Conservation (phyloP, 2,888 invertebrate species). For the Seira ritae region DNA sequence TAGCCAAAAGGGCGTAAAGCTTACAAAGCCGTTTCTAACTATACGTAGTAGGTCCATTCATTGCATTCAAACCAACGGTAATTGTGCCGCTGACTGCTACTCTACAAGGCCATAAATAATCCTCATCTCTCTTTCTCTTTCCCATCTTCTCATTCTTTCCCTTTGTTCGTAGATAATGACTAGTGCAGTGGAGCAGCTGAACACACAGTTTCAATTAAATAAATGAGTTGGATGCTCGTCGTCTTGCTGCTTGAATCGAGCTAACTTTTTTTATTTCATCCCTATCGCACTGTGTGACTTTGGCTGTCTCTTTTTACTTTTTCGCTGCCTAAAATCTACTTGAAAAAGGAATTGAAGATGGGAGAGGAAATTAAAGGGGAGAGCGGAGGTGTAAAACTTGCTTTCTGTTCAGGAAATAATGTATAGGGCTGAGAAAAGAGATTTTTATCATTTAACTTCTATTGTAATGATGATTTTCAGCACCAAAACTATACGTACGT, state of each 20-base stretch:
- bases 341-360: background rate
- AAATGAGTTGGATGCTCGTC: constrained; percentile 51
- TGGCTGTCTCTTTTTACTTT: background rate
- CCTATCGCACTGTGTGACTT: background rate
- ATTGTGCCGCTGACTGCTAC: constrained; percentile 14
- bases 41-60: background rate
- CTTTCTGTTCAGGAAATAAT: too few relatives aligned
- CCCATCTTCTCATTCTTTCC: constrained; percentile 20
- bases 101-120: constrained; percentile 60
- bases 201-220: constrained; percentile 59
- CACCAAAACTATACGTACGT: too few relatives aligned
- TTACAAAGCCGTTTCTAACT: background rate
- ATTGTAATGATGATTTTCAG: too few relatives aligned
- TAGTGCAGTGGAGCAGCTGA: constrained; percentile 38
- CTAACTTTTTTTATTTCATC: constrained; percentile 29
- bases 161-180: constrained; percentile 50
- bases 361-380: constrained; percentile 24
- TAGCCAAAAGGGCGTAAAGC: background rate
- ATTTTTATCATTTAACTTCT: too few relatives aligned
- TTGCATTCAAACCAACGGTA: constrained; percentile 3
- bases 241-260: background rate
- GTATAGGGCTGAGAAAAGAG: too few relatives aligned
- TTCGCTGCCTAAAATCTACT: background rate
- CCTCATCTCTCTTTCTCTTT: constrained; percentile 29
- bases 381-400: constrained; percentile 41